Percentiles rank a stretch among this genome's conserved stretches.
phyloP scores from a whole-genome alignment of 2,888 invertebrate species.

The Mythimna impura region DNA sequence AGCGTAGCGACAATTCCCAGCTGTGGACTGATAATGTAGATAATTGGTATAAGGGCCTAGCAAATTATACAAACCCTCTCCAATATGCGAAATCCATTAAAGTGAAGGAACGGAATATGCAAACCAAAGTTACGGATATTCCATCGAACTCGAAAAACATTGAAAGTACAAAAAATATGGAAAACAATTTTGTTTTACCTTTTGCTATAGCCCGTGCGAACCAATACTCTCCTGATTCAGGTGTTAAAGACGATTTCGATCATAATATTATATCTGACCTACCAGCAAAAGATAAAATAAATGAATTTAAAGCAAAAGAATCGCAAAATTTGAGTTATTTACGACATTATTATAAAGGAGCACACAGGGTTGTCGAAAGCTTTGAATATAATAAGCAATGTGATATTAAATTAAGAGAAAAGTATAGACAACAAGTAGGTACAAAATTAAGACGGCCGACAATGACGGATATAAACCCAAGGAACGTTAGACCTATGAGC shows the following conservation, averaged over 20 bases:
- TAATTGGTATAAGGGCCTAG: constrained; percentile 61
- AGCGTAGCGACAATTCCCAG: constrained; percentile 28
- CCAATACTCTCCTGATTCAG: constrained; percentile 15
- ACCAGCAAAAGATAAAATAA: constrained; percentile 12
- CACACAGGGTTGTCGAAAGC: constrained; percentile 53
- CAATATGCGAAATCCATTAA: constrained; percentile 17
- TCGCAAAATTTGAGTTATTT: constrained; percentile 25
- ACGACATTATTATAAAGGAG: too few species aligned
- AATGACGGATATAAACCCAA: constrained; percentile 74
- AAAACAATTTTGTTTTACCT: constrained; percentile 22
- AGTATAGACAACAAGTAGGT: constrained; percentile 72
- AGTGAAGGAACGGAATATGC: constrained; percentile 4
- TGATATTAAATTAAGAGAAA: constrained; percentile 73
- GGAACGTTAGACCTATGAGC: constrained; percentile 79
- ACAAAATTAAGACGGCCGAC: constrained; percentile 70
- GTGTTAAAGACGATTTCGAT: constrained; percentile 8
- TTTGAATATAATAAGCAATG: constrained; percentile 60
- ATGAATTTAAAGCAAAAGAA: constrained; percentile 25
- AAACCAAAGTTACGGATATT: neutral
- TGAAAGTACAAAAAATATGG: constrained; percentile 14
- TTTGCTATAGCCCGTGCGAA: neutral
- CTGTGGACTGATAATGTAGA: constrained; percentile 57
- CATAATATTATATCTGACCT: constrained; percentile 9
- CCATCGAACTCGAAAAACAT: neutral
- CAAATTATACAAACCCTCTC: constrained; percentile 43